Percentiles rank a stretch among this genome's conserved stretches.
Evolutionary conservation across 2,797 vertebrate genomes (phyloP).

Genomic region (Sebastes aleutianus): DNA sequence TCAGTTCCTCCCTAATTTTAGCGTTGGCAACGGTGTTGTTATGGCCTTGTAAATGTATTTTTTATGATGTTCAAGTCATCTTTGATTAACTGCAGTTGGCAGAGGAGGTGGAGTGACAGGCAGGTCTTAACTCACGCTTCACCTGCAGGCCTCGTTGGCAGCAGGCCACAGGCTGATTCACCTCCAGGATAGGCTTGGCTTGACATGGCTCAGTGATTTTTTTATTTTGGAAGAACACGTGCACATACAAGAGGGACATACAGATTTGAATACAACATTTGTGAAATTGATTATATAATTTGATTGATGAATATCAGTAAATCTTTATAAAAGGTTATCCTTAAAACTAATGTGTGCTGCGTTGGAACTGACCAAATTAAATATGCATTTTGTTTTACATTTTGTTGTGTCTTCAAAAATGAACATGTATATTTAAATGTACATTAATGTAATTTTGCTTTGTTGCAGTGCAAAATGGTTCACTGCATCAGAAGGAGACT

Average conservation of each 20-base stretch:
- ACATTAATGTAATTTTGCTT: conserved; percentile 27
- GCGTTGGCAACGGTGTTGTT: neutral
- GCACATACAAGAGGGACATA: neutral
- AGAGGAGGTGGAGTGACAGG: conserved; percentile 14
- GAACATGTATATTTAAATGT: neutral
- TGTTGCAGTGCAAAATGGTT: conserved; percentile 95
- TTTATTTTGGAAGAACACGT: neutral
- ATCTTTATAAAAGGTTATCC: neutral
- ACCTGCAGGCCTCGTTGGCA: conserved; percentile 24
- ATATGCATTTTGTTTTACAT: neutral
- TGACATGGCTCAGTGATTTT: neutral
- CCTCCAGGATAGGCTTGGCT: conserved; percentile 15
- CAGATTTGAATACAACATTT: neutral
- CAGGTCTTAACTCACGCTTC: conserved; percentile 31
- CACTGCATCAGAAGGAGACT: conserved; percentile 94
- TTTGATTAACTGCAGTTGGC: conserved; percentile 19
- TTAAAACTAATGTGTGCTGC: neutral
- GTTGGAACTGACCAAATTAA: neutral
- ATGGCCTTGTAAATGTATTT: conserved; percentile 16
- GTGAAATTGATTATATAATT: neutral
- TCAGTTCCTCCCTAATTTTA: neutral
- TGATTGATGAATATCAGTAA: neutral
- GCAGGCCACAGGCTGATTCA: conserved; percentile 31
- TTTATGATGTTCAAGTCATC: conserved; percentile 16
- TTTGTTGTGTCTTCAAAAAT: neutral